A percentile compares a stretch with the other conserved stretches of the same genome.
These are phyloP conservation scores for Megamerina dolium DNA, from an alignment of 2,888 invertebrate genomes.

Conservation along the genomic window DNA sequence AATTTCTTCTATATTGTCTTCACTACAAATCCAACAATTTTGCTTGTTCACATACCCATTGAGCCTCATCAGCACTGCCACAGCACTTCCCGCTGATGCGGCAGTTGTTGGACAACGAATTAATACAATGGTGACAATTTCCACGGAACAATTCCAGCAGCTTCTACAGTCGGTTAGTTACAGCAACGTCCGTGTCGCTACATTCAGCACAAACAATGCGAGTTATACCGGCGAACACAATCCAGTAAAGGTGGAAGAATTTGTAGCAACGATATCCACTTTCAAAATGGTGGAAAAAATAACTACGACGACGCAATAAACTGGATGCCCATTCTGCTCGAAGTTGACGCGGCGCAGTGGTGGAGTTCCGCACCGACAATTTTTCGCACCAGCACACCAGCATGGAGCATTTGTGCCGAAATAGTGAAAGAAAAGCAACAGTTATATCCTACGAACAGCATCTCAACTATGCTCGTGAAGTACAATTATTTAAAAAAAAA, in stretches of 20 bases:
- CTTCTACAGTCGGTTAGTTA: neutral
- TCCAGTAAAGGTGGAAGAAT: slow-evolving; percentile 14
- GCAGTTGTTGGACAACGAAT: too few relatives aligned
- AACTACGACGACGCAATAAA: slow-evolving; percentile 12
- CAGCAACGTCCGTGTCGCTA: slow-evolving; percentile 1
- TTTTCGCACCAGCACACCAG: too few relatives aligned
- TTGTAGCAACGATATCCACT: slow-evolving; percentile 13
- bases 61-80: too few relatives aligned
- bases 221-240: slow-evolving; percentile 13
- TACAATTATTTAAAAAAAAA: slow-evolving; percentile 1
- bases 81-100: too few relatives aligned
- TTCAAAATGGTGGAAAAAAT: slow-evolving; percentile 18
- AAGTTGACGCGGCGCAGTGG: slow-evolving; percentile 15
- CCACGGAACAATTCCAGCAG: neutral
- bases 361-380: too few relatives aligned
- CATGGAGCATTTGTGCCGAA: too few relatives aligned
- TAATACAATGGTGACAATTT: neutral
- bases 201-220: neutral
- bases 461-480: slow-evolving; percentile 2
- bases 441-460: slow-evolving; percentile 2
- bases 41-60: too few relatives aligned
- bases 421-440: too few relatives aligned
- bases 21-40: too few relatives aligned
- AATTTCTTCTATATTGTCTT: too few relatives aligned
- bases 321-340: slow-evolving; percentile 18